phyloP scores from a whole-genome alignment of 2,113 vertebrate genomes.

The Chamaetylas fuelleborni region DNA sequence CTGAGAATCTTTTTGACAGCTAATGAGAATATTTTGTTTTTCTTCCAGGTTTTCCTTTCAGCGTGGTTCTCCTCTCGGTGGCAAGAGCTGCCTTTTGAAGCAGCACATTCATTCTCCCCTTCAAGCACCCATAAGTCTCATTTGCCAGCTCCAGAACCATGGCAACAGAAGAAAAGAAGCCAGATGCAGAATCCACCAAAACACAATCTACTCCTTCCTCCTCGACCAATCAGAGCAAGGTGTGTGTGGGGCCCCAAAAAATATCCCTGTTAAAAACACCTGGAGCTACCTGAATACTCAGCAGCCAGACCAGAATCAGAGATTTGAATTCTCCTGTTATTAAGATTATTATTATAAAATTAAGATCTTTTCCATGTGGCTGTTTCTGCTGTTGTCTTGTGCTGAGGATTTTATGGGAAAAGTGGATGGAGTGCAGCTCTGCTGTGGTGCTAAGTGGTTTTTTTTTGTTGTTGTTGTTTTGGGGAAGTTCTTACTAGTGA shows the following conservation, averaged over 20 bases:
- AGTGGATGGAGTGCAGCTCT: background rate
- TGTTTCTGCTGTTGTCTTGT: background rate
- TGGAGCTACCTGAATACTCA: background rate
- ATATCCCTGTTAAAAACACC: background rate
- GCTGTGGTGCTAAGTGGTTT: background rate
- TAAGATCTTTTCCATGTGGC: background rate
- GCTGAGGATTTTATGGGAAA: background rate
- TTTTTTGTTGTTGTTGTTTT: background rate
- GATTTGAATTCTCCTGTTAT: background rate
- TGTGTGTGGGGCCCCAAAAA: constrained; percentile 36
- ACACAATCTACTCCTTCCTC: constrained; percentile 90
- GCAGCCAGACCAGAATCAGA: background rate
- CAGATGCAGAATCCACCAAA: constrained; percentile 91
- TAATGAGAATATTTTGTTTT: background rate
- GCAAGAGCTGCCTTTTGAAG: background rate
- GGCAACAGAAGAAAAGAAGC: constrained; percentile 99
- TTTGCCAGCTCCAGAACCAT: constrained; percentile 74
- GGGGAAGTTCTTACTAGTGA: background rate
- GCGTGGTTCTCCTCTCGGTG: background rate
- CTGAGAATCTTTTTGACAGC: background rate
- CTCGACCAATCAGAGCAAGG: constrained; percentile 95
- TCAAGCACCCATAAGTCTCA: constrained; percentile 31
- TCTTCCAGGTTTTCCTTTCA: background rate
- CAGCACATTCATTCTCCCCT: constrained; percentile 9
- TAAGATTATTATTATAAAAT: background rate